A percentile compares a stretch with the other conserved stretches of the same genome.
Evolutionary conservation across 2,888 invertebrate genomes (phyloP).

Genomic region (Netelia melanura): DNA sequence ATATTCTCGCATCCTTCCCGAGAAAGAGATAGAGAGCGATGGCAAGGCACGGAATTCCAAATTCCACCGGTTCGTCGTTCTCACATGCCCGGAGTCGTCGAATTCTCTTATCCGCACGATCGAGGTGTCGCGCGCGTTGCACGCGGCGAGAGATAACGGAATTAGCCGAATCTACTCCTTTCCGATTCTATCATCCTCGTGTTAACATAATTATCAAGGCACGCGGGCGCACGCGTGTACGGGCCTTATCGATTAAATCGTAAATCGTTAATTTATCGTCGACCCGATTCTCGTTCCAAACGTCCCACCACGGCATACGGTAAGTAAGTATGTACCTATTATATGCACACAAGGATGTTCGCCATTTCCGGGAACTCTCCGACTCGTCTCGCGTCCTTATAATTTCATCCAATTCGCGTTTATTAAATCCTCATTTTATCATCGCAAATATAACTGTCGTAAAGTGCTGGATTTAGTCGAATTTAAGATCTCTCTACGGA

Average conservation of each 20-base stretch:
- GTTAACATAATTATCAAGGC: slow-evolving; percentile 59
- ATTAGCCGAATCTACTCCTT: slow-evolving; percentile 54
- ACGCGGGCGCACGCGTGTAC: neutral
- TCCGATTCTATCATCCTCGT: slow-evolving; percentile 4
- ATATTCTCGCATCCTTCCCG: too few relatives aligned
- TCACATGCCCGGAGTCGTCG: slow-evolving; percentile 1
- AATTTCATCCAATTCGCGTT: neutral
- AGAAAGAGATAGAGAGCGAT: neutral
- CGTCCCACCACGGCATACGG: neutral
- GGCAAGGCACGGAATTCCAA: slow-evolving; percentile 50
- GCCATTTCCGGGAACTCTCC: too few relatives aligned
- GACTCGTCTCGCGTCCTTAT: neutral
- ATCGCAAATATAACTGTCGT: neutral
- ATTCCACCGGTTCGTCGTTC: slow-evolving; percentile 47
- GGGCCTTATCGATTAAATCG: slow-evolving; percentile 37
- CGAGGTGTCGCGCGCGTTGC: slow-evolving; percentile 20
- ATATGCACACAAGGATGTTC: neutral
- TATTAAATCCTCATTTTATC: neutral
- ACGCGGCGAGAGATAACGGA: slow-evolving; percentile 61
- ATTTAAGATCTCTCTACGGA: slow-evolving; percentile 1
- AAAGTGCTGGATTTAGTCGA: neutral
- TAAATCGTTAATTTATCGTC: slow-evolving; percentile 37
- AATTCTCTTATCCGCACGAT: slow-evolving; percentile 45
- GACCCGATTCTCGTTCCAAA: neutral
- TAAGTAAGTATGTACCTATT: neutral